Evolutionary conservation across 2,113 vertebrate genomes (phyloP).

Genomic region (Macaca mulatta): DNA sequence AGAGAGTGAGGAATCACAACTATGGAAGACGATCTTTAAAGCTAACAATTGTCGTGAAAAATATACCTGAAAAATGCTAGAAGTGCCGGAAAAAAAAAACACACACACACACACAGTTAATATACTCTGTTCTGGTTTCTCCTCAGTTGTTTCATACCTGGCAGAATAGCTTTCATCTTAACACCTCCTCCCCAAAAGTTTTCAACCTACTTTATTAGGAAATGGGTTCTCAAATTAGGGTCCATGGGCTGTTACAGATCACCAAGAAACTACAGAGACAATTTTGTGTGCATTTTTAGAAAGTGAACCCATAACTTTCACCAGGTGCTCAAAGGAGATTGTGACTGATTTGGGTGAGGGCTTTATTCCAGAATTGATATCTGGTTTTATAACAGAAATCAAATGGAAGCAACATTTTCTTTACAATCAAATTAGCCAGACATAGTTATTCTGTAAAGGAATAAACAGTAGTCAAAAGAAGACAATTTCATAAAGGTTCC

Average conservation of each 20-base stretch:
- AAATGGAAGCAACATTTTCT: slow-evolving; percentile 34
- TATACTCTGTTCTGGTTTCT: background rate
- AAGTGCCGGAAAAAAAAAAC: background rate
- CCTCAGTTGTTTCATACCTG: background rate
- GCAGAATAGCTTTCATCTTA: background rate
- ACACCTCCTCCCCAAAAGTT: background rate
- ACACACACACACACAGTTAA: background rate
- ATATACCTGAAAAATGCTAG: background rate
- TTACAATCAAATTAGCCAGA: slow-evolving; percentile 12
- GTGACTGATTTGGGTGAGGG: background rate
- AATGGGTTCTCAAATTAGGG: background rate
- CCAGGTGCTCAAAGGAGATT: background rate
- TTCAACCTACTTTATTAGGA: background rate
- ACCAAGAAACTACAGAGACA: background rate
- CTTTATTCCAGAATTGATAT: slow-evolving; percentile 36
- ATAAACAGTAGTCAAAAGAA: slow-evolving; percentile 23
- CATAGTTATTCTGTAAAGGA: background rate
- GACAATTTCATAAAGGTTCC: slow-evolving; percentile 25
- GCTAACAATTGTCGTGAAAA: background rate
- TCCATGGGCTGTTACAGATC: background rate
- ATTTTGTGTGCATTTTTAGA: slow-evolving; percentile 1
- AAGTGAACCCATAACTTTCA: slow-evolving; percentile 12
- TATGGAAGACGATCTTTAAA: background rate
- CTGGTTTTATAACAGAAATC: slow-evolving; percentile 52
- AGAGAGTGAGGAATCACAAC: background rate